Conservation (phyloP, 1,140 invertebrate species). For the Monochamus saltuarius region DNA sequence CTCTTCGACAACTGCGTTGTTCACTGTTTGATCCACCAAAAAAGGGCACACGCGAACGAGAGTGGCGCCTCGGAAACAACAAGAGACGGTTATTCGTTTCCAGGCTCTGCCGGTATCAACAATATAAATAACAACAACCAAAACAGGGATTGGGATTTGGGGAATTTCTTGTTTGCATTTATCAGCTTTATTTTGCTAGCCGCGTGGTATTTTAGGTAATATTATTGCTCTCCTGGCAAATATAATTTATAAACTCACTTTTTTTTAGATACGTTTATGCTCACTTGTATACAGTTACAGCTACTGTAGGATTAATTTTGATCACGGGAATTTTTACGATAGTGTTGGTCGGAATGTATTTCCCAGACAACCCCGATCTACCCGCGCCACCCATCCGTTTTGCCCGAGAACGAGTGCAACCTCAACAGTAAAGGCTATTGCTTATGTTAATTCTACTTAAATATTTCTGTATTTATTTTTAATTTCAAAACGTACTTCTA, state of each 20-base stretch:
- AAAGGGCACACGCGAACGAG: constrained; percentile 41
- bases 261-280: constrained; percentile 49
- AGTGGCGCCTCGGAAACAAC: constrained; percentile 2
- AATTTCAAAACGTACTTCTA: neutral
- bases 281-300: constrained; percentile 49
- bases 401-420: constrained; percentile 2
- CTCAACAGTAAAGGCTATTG: constrained; percentile 5
- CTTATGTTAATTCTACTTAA: neutral
- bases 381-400: constrained; percentile 6
- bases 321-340: constrained; percentile 48
- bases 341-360: constrained; percentile 44
- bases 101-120: constrained; percentile 1
- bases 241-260: constrained; percentile 11
- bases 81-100: neutral
- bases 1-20: constrained; percentile 85
- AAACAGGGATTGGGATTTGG: constrained; percentile 48
- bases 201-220: constrained; percentile 50
- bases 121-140: constrained; percentile 42
- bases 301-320: constrained; percentile 46
- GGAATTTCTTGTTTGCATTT: constrained; percentile 45
- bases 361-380: constrained; percentile 40
- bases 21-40: constrained; percentile 78
- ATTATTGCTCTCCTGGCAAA: neutral
- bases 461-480: constrained; percentile 3
- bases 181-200: constrained; percentile 44